A percentile compares a stretch with the other conserved stretches of the same genome.
phyloP scores from a whole-genome alignment of 2,797 vertebrate species.

The Oreochromis mossambicus region DNA sequence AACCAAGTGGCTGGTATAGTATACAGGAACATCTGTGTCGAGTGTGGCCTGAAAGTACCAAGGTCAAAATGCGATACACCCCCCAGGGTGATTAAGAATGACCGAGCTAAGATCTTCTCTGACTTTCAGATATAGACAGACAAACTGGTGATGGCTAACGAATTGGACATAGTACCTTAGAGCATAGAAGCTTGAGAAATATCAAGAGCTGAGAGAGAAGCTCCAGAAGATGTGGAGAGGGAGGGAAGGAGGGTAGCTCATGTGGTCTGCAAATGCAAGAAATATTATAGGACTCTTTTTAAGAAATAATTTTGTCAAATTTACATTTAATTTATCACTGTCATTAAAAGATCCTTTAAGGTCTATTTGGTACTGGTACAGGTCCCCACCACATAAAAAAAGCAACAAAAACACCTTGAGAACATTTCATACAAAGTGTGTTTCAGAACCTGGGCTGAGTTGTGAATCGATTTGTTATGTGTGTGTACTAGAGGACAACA shows the following conservation, averaged over 20 bases:
- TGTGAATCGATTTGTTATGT: neutral
- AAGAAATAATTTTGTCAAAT: neutral
- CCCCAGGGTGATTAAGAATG: neutral
- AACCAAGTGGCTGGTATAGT: neutral
- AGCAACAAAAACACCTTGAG: neutral
- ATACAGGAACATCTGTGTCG: neutral
- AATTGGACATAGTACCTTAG: neutral
- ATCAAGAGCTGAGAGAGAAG: neutral
- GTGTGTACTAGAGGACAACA: slow-evolving; percentile 19
- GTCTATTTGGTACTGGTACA: neutral
- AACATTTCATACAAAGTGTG: slow-evolving; percentile 1
- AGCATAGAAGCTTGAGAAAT: neutral
- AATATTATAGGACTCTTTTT: neutral
- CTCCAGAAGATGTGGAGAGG: neutral
- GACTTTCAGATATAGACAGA: neutral
- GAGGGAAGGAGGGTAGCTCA: neutral
- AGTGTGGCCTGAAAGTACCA: neutral
- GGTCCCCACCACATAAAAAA: neutral
- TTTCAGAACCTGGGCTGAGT: neutral
- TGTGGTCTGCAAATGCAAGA: neutral
- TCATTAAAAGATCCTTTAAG: neutral
- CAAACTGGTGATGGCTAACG: neutral
- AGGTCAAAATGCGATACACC: neutral
- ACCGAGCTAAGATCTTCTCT: neutral
- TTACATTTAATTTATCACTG: neutral